Conservation (phyloP, 2,888 invertebrate genomes). For the Lysandra coridon region DNA sequence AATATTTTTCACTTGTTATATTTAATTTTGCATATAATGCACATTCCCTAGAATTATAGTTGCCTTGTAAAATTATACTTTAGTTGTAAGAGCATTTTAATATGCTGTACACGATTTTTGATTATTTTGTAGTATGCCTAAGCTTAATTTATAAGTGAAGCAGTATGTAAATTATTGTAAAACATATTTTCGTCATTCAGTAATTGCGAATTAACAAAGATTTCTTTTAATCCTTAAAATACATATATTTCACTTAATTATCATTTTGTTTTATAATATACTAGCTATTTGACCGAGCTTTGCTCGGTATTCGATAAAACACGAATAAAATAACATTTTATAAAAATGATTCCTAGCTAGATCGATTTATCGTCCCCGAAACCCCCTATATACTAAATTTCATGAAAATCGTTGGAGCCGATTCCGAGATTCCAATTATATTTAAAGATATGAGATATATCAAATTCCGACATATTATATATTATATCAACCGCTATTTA, state of each 20-base stretch:
- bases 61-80: slow-evolving; percentile 21
- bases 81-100: slow-evolving; percentile 8
- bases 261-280: not conserved
- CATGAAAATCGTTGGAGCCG: too few relatives aligned
- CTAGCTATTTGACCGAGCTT: too few relatives aligned
- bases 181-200: not conserved
- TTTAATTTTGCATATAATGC: slow-evolving; percentile 17
- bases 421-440: too few relatives aligned
- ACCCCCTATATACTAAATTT: too few relatives aligned
- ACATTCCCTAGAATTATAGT: slow-evolving; percentile 18
- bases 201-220: slow-evolving; percentile 25
- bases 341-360: too few relatives aligned
- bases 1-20: slow-evolving; percentile 13
- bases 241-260: not conserved
- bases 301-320: too few relatives aligned
- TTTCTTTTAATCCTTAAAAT: not conserved
- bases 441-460: not conserved
- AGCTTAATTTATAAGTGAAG: not conserved
- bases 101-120: not conserved
- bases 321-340: too few relatives aligned
- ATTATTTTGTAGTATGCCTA: slow-evolving; percentile 16
- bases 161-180: slow-evolving; percentile 11
- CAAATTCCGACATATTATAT: not conserved
- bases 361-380: too few relatives aligned
- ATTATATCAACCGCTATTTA: not conserved